Conservation (phyloP, 2,797 vertebrate genomes). For the Pachyuromys duprasi region DNA sequence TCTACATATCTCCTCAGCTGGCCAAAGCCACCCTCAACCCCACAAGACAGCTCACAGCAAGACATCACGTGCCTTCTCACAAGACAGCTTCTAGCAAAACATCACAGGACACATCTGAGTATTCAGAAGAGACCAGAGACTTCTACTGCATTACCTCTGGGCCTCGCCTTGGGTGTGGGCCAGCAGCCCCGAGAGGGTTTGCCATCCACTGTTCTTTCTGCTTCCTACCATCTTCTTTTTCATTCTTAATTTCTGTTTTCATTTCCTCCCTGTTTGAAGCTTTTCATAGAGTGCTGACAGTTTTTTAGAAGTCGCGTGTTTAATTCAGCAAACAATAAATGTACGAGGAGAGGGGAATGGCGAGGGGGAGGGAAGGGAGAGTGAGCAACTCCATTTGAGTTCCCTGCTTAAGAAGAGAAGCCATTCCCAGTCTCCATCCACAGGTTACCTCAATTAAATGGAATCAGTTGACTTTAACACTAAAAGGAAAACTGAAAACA, state of each 20-base stretch:
- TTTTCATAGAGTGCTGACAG: background rate
- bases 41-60: no score
- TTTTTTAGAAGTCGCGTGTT: constrained; percentile 47
- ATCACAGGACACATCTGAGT: no score
- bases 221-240: background rate
- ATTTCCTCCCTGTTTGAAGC: background rate
- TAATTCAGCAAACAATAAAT: background rate
- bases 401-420: background rate
- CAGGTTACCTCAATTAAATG: background rate
- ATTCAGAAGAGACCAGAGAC: no score
- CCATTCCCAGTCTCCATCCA: rapidly evolving
- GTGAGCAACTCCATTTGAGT: background rate
- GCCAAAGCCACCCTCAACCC: no score
- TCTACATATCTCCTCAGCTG: no score
- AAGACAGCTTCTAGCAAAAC: no score
- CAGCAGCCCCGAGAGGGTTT: background rate
- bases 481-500: background rate
- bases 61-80: no score
- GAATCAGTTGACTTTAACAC: background rate
- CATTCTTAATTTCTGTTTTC: background rate
- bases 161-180: background rate
- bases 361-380: background rate
- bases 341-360: rapidly evolving
- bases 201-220: background rate
- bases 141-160: rapidly evolving